Evolutionary conservation across 2,113 vertebrate genomes (phyloP).

Genomic region (Raja brachyura): DNA sequence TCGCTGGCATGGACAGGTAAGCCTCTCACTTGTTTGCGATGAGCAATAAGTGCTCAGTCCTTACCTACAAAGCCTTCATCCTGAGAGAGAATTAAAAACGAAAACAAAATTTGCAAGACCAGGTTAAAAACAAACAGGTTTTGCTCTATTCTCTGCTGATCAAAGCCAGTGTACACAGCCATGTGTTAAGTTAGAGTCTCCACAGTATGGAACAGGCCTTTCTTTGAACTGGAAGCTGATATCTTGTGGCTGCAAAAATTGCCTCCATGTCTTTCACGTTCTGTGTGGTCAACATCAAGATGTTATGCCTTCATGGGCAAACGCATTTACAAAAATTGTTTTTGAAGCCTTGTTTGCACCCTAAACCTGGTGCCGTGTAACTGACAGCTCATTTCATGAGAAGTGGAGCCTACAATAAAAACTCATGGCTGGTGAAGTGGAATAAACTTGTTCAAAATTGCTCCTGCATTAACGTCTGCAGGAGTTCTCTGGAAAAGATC

Average conservation of each 20-base stretch:
- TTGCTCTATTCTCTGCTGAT: not conserved
- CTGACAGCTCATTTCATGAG: not conserved
- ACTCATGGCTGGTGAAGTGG: not conserved
- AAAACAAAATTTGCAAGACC: not conserved
- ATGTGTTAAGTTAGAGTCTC: constrained; percentile 9
- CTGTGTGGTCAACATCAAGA: not conserved
- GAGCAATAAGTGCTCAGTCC: not conserved
- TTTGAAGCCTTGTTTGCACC: no score
- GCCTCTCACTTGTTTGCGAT: not conserved
- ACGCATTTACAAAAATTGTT: not conserved
- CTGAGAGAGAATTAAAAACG: not conserved
- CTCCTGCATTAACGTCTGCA: not conserved
- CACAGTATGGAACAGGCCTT: not conserved
- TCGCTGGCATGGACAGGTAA: not conserved
- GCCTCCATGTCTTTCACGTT: not conserved
- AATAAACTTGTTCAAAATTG: not conserved
- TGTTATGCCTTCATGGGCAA: no score
- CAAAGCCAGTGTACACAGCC: not conserved
- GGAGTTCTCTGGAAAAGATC: not conserved
- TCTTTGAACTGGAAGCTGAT: constrained; percentile 13
- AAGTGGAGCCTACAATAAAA: not conserved
- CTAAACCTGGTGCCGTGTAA: no score
- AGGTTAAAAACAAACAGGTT: not conserved
- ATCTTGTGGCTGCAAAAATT: not conserved
- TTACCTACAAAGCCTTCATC: not conserved